Base-by-base conservation (phyloP, 2,888 invertebrate species). In the Odontomyia ornata region DNA sequence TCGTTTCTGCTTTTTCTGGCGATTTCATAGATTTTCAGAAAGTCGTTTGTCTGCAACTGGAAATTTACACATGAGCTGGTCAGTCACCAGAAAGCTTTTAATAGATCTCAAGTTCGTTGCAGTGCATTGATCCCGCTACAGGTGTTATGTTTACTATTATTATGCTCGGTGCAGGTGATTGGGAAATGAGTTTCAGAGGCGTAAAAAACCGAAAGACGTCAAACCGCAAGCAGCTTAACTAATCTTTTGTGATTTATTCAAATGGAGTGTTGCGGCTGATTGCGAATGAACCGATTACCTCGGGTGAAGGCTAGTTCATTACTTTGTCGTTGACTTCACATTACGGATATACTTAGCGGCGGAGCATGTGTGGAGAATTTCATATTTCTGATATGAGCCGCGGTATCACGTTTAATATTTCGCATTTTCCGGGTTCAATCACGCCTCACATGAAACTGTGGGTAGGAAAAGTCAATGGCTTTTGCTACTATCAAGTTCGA, bases 101-200 rank as follows among this genome's bases (percentile, higher is more conserved):
- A 57, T 73, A 76, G 43, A 76, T 67, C 76, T 76, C 76, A 76
- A 76, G 76, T 76, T 76, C 76, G 76, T 67, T 57, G 56, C 64
- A 67, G 76, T 76, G 57, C 76, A 67, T 76, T 76, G 76, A 65
- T 76, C 76, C 57, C 56, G 15, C 62, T 47, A 64, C 75, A 75
- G 75, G 75, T 73, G 73, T 73, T 73, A 36, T 30, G 60, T 73
- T 57, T 43, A 73, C 36, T 36, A 36, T 57, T 52, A 21, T 46
- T 72, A 52, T 57, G 52, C 57, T 28, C 73, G 57, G 28, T 60
- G 23, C 57, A 73, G 57, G 73, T 57, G 73, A 73, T 73, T 36
- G 73, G 73, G 73, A 73, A 73, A 73, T 73, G 57, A 36, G 60
- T 73, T 73, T 73, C 73, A 9, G 57, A 73, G 23, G 57, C 43